Percentiles rank a stretch among this genome's conserved stretches.
Evolutionary conservation across 2,113 vertebrate genomes (phyloP).

Genomic region (Peromyscus leucopus): DNA sequence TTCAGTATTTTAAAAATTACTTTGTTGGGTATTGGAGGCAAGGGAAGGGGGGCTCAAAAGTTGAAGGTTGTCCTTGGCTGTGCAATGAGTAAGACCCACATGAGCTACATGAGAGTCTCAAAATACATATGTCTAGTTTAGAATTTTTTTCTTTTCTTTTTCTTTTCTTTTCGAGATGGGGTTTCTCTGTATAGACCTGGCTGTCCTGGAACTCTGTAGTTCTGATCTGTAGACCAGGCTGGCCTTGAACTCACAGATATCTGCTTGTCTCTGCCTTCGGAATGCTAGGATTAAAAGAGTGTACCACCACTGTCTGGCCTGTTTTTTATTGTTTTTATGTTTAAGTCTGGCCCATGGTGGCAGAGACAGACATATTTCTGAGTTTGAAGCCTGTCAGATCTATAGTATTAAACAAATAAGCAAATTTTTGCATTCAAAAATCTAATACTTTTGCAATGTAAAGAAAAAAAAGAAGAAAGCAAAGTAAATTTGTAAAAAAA

Average conservation of each 20-base stretch:
- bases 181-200: neutral
- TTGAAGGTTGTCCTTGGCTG: neutral
- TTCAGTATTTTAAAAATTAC: neutral
- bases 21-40: neutral
- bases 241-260: neutral
- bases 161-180: neutral
- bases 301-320: neutral
- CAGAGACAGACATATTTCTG: neutral
- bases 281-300: neutral
- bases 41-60: neutral
- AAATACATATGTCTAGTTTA: neutral
- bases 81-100: neutral
- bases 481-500: slow-evolving; percentile 19
- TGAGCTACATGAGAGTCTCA: neutral
- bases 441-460: neutral
- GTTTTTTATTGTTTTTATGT: neutral
- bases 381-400: neutral
- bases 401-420: neutral
- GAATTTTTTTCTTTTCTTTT: neutral
- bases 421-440: neutral
- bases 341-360: neutral
- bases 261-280: neutral
- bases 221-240: no score
- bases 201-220: neutral
- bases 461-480: neutral